Conservation (phyloP, 2,888 invertebrate genomes). For the Brachylomia viminalis region DNA sequence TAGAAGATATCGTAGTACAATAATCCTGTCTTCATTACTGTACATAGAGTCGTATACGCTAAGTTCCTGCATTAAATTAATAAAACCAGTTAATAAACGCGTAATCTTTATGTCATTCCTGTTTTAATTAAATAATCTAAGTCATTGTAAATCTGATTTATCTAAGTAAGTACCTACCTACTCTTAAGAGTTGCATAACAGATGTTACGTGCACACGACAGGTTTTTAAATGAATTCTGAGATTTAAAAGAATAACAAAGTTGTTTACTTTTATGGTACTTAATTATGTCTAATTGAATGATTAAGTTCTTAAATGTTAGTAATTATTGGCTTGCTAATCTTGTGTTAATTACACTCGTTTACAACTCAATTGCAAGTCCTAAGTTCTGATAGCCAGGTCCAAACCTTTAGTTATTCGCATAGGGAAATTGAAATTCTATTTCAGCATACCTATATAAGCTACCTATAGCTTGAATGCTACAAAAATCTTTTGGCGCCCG, state of each 20-base stretch:
- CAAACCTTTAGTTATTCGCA: too few relatives aligned
- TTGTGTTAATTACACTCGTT: too few relatives aligned
- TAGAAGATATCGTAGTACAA: not conserved
- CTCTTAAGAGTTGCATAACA: not conserved
- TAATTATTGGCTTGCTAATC: too few relatives aligned
- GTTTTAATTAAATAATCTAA: slow-evolving; percentile 20
- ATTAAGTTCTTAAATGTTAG: too few relatives aligned
- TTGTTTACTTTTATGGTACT: not conserved
- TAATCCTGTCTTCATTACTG: not conserved
- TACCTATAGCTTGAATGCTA: too few relatives aligned
- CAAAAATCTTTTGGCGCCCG: too few relatives aligned
- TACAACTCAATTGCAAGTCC: too few relatives aligned
- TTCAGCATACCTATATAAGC: too few relatives aligned
- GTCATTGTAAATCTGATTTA: not conserved
- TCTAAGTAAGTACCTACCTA: not conserved
- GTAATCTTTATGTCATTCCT: slow-evolving; percentile 4
- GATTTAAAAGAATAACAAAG: not conserved
- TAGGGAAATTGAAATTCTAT: too few relatives aligned
- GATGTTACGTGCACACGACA: not conserved
- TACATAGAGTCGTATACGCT: not conserved
- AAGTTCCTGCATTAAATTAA: slow-evolving; percentile 55
- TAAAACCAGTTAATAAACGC: slow-evolving; percentile 22
- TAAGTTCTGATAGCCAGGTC: too few relatives aligned
- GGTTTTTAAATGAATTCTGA: not conserved
- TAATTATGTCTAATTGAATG: too few relatives aligned